Evolutionary conservation across 2,888 invertebrate genomes (phyloP).

Genomic region (Apocheima hispidaria): DNA sequence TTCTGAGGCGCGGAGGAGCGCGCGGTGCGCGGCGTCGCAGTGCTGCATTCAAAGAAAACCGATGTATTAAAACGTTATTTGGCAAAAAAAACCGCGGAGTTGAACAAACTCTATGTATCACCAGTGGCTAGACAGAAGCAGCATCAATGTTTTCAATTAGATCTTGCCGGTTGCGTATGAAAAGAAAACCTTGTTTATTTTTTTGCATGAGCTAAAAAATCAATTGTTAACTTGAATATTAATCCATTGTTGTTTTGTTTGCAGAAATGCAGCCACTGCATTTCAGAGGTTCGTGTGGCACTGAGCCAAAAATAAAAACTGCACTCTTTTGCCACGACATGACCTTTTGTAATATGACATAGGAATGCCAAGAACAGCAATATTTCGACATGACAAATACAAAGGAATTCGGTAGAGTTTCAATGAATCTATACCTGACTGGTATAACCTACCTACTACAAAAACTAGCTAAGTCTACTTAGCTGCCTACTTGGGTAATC

Average conservation of each 20-base stretch:
- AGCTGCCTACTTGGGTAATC: neutral
- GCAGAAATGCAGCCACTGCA: conserved; percentile 7
- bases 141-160: neutral
- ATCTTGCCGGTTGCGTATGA: neutral
- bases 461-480: neutral
- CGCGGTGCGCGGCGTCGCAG: too few relatives aligned
- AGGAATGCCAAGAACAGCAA: conserved; percentile 26
- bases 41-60: too few relatives aligned
- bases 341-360: conserved; percentile 20
- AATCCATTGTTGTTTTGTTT: too few relatives aligned
- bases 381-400: conserved; percentile 12
- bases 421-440: too few relatives aligned
- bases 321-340: conserved; percentile 31
- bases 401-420: neutral
- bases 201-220: neutral
- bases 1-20: too few relatives aligned
- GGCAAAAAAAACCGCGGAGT: neutral
- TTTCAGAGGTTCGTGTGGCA: conserved; percentile 41
- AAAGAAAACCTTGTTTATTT: neutral
- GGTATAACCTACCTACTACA: neutral
- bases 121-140: neutral
- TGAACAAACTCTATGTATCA: neutral
- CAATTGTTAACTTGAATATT: neutral
- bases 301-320: conserved; percentile 39
- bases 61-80: neutral